Evolutionary conservation across 2,113 vertebrate species (phyloP), one percentile per base, ranked within the genome.

Genomic region (Semicossyphus pulcher): DNA sequence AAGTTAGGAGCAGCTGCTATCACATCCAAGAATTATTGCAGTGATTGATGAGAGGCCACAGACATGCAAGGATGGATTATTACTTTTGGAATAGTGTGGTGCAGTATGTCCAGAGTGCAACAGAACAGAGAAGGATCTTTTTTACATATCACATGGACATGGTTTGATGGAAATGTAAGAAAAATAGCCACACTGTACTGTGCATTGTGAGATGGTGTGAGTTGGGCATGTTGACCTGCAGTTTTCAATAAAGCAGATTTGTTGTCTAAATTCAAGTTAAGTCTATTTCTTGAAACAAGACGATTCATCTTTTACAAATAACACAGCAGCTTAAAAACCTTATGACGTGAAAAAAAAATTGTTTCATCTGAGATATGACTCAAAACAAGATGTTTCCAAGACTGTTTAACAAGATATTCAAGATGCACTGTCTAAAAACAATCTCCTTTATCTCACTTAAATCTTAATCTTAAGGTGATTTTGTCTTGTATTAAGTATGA

Each of bases 1-100:
- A 75, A 81, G 76, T 70, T 72, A 83, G 64, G 82, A 86, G 34
- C 77, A 85, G 72, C 52, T 84, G 3, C 25, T 78, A 10, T 59
- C 23, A 6, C 76, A 88, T 65, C 57, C 72, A 42, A 45, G 47
- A 56, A 49, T 72, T 34, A 1, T 78, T n/a, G 45, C 74, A 26
- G 81, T 84, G 77, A 65, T 81, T 68, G 65, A 83, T 5, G 32
- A 64, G 15, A 20, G 44, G 49, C 56, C 58, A 52, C 39, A 34
- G 39, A 0, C 28, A 37, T 72, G 49, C 63, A 72, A 58, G 37
- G 53, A 32, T 73, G 63, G 59, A 29, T 77, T 81, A 31, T 31
- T 31, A 31, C 8, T 31, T 31, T 8, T 31, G 31, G 8, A 31
- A 31, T 8, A 31, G 8, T 31, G 31, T 31, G 8, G 8, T 31